Conservation (phyloP, 2,797 vertebrate genomes). For the Acipenser oxyrinchus region DNA sequence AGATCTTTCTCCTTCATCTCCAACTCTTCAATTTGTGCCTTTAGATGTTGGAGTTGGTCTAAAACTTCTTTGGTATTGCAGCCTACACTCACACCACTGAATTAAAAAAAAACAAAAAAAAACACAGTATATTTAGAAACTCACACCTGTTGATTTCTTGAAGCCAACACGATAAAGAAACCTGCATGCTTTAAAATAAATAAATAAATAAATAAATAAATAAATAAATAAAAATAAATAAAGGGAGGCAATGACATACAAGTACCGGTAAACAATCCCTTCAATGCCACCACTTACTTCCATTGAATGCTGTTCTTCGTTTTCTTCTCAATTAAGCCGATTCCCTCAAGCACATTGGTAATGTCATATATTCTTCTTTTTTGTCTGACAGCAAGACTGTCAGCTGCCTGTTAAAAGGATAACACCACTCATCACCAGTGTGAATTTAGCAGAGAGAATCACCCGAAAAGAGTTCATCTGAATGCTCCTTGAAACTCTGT, state of each 20-base stretch:
- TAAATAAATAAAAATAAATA: not conserved
- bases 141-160: too few relatives aligned
- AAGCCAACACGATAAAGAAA: too few relatives aligned
- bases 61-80: constrained; percentile 82
- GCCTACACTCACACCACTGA: constrained; percentile 80
- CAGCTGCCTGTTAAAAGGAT: constrained; percentile 56
- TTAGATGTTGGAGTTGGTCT: constrained; percentile 73
- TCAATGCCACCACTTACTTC: constrained; percentile 68
- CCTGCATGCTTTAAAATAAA: not conserved
- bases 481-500: not conserved
- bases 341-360: constrained; percentile 93
- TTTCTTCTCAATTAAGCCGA: constrained; percentile 96
- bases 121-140: not conserved
- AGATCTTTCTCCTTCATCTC: constrained; percentile 82
- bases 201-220: not conserved
- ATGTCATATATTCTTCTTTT: constrained; percentile 98
- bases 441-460: not conserved
- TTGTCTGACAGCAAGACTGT: constrained; percentile 79
- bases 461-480: too few relatives aligned
- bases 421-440: not conserved
- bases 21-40: constrained; percentile 82
- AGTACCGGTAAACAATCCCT: not conserved
- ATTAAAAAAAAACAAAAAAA: not conserved
- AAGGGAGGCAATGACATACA: not conserved
- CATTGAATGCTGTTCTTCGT: constrained; percentile 97